These are phyloP conservation scores for Linurgus olivaceus DNA, from an alignment of 2,797 vertebrate species.

Conservation along the genomic window DNA sequence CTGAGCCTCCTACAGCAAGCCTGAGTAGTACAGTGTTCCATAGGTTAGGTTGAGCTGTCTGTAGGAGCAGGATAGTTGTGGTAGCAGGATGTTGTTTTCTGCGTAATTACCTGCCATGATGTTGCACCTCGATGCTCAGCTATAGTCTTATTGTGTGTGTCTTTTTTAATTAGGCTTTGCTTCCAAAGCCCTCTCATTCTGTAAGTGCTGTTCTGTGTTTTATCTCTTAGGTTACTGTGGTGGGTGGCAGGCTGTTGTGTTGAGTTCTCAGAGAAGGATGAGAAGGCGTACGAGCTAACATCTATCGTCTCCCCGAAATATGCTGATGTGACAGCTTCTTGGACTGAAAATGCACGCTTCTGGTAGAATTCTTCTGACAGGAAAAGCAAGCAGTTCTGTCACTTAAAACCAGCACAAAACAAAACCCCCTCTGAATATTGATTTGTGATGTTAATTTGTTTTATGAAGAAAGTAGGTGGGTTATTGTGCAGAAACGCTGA, in stretches of 20 bases:
- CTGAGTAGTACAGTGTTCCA: background rate
- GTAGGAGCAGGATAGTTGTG: background rate
- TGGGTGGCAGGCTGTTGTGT: background rate
- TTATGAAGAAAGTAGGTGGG: background rate
- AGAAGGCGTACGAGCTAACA: background rate
- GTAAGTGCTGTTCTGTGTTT: background rate
- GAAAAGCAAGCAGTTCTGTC: background rate
- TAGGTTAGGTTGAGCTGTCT: background rate
- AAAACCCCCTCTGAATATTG: background rate
- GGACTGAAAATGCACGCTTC: background rate
- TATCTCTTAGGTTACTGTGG: background rate
- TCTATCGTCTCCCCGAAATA: background rate
- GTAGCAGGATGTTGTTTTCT: background rate
- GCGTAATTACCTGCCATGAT: background rate
- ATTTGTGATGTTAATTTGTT: background rate
- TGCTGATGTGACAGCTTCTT: slow-evolving; percentile 16
- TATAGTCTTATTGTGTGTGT: background rate
- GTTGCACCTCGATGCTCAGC: background rate
- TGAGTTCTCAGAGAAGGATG: background rate
- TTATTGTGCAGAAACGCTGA: background rate
- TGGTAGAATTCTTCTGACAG: background rate
- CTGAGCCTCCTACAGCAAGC: background rate
- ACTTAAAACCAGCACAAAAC: background rate
- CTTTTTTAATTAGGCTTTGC: background rate
- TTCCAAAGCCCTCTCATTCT: background rate